Percentiles rank a stretch among this genome's conserved stretches.
Conservation (phyloP, 2,113 vertebrate genomes). For the Trachemys scripta region DNA sequence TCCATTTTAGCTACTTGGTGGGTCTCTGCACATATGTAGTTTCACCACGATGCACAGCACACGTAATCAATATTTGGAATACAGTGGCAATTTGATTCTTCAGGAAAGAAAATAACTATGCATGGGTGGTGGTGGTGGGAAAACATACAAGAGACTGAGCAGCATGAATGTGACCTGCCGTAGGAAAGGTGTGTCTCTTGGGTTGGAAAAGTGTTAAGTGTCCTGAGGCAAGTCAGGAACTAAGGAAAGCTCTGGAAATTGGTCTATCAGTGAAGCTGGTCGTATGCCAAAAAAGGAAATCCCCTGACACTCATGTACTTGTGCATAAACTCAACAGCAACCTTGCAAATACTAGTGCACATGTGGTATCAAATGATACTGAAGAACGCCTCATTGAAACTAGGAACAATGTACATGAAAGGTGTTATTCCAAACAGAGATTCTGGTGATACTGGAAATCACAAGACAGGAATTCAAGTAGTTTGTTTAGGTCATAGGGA, state of each 20-base stretch:
- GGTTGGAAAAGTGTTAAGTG: neutral
- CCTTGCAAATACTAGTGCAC: fast-evolving
- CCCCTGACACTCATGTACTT: neutral
- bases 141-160: neutral
- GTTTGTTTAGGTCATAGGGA: neutral
- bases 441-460: neutral
- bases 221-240: neutral
- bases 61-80: neutral
- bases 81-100: neutral
- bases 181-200: neutral
- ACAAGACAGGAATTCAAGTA: neutral
- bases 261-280: neutral
- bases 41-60: neutral
- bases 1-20: neutral
- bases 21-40: conserved; percentile 17
- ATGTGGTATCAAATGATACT: neutral
- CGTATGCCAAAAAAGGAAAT: neutral
- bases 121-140: fast-evolving
- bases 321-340: neutral
- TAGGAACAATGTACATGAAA: neutral
- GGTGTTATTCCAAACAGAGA: neutral
- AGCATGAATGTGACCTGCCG: neutral
- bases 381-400: neutral
- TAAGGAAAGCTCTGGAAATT: neutral
- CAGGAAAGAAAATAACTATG: neutral